Percentiles rank a stretch among this genome's conserved stretches.
phyloP scores from a whole-genome alignment of 1,140 invertebrate genomes.

The Listronotus bonariensis region DNA sequence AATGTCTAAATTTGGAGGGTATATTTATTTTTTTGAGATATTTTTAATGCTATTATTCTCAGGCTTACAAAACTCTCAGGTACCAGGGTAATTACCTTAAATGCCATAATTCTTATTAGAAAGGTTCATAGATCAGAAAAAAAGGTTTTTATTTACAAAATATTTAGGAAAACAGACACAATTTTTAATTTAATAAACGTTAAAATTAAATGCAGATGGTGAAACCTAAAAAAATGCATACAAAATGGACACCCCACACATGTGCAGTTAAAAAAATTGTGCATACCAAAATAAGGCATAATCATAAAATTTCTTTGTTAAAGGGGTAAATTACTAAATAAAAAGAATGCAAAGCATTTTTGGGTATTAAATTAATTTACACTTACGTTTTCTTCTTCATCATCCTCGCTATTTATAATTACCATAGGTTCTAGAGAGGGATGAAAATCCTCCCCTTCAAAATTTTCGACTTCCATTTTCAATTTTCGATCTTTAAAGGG shows the following conservation, averaged over 20 bases:
- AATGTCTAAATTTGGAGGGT: too few species aligned
- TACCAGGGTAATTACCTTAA: too few species aligned
- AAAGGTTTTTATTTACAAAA: too few species aligned
- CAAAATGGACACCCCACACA: not conserved
- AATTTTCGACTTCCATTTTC: conserved; percentile 38
- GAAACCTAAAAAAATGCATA: too few species aligned
- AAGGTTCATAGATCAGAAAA: too few species aligned
- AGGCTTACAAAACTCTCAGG: too few species aligned
- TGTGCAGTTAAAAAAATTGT: conserved; percentile 1
- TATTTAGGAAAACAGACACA: too few species aligned
- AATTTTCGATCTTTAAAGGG: not conserved
- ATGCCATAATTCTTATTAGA: too few species aligned
- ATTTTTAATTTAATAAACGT: too few species aligned
- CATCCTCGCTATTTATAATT: conserved; percentile 45
- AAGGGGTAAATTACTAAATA: conserved; percentile 4
- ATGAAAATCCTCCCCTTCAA: conserved; percentile 44
- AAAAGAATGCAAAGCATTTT: conserved; percentile 5
- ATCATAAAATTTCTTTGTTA: not conserved
- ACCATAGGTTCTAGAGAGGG: conserved; percentile 47
- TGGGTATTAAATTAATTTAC: not conserved
- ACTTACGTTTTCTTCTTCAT: conserved; percentile 39
- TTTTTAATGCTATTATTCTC: too few species aligned
- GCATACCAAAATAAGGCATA: conserved; percentile 1
- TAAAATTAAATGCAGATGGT: too few species aligned
- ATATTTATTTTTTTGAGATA: too few species aligned